Evolutionary conservation across 2,113 vertebrate genomes (phyloP), one percentile per base, ranked within the genome.

Genomic region (Acinonyx jubatus): DNA sequence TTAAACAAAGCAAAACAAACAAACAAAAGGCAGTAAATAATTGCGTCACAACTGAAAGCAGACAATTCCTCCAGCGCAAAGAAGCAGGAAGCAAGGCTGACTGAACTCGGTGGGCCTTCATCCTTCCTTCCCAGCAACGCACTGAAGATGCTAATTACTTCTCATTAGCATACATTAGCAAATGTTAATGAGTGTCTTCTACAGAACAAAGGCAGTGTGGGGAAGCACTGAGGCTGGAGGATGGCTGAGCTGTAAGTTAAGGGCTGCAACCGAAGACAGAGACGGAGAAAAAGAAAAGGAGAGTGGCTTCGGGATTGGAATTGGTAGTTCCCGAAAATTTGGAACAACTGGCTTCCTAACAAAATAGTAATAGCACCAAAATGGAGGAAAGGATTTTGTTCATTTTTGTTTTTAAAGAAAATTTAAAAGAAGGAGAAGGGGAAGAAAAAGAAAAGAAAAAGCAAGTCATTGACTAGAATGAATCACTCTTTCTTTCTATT

Each of bases 141-240:
- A 63, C 1, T 29, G 12, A 80, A 97, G 29, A 98, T 95, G 91
- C 83, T 94, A 95, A 98, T 96, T 92, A 83, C 16, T 78, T 1
- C 41, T 95, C 19, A 97, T 97, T 97, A 96, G 80, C 89, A 98
- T 97, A 94, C n/a, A 98, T 98, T 96, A 97, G 71, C 80, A 95
- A 97, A 98, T 96, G 94, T 91, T 97, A 97, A 96, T 96, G 45
- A 96, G 61, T 45, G 48, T 91, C 80, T 97, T 92, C 89, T 52
- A 96, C 91, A 96, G 89, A 98, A 96, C 97, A 94, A 97, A 96
- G 80, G 69, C 69, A 5, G 7, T 33, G 55, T 38, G 41, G 68
- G 78, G 89, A 25, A 90, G 79, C 78, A 29, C 3, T 84, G 50
- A 84, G 31, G 81, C 25, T 3, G 3, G 18, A 36, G 57, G 45